Evolutionary conservation across 2,888 invertebrate genomes (phyloP), one percentile per base, ranked within the genome.

Genomic region (Pimpla rufipes): DNA sequence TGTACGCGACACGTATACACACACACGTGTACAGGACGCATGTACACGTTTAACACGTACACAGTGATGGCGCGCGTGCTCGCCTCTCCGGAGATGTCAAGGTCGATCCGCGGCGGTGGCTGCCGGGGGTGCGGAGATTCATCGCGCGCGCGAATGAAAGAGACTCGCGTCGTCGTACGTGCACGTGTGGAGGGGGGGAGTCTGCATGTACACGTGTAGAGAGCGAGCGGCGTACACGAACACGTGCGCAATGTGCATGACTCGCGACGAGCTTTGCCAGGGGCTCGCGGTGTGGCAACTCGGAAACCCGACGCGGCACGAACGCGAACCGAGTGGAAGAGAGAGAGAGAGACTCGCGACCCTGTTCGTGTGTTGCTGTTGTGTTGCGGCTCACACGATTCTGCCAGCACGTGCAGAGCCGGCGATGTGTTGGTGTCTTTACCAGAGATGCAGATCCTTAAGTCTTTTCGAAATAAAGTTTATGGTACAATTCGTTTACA

Each of bases 31-130:
- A 29, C 29, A 29, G 3, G 5, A 29, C 5, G 5, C 5, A 29
- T 29, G 5, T 29, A 29, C 29, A 29, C 29, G 5, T 29, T 3
- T 3, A 29, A 29, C 5, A 29, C 29, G 29, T 29, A 5, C 29
- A 29, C 29, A 23, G 55, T 11, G 6, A 13, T n/a, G n/a, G 18
- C 55, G 55, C 70, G 52, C 52, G 70, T 70, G 70, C 52, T 70
- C 21, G 55, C 10, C 35, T n/a, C 40, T 52, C n/a, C 7, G 7
- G 70, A 55, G 40, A 13, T 40, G 52, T 70, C 70, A 70, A 70
- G 70, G 52, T 70, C 70, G 55, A 70, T 70, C 37, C 40, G 21
- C 70, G 0, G n/a, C 21, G 29, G 67, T 40, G 13, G 70, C 55
- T 52, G 70, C 18, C 55, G 40, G 40, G 37, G 52, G 37, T n/a